These are phyloP conservation scores for Psittacara wagleri DNA, from an alignment of 2,113 vertebrate genomes.

Conservation along the genomic window DNA sequence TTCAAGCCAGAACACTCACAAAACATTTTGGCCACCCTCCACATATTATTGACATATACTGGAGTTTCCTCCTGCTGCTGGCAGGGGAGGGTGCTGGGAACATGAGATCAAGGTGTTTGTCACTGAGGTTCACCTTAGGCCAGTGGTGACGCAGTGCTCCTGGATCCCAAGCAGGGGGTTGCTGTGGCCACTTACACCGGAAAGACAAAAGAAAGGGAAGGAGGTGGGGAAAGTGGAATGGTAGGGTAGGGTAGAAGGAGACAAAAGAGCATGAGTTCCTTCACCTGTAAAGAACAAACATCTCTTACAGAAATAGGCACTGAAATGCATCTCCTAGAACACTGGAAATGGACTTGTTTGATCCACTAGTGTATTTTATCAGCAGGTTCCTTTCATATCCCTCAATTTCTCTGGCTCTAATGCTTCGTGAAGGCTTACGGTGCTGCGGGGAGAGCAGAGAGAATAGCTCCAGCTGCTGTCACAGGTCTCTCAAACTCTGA, in stretches of 20 bases:
- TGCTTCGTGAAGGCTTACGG: not conserved
- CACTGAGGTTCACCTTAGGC: not conserved
- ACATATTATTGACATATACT: slow-evolving; percentile 39
- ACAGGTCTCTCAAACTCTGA: not conserved
- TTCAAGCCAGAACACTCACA: not conserved
- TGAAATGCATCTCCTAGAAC: not conserved
- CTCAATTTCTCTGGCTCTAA: not conserved
- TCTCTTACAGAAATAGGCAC: not conserved
- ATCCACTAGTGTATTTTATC: not conserved
- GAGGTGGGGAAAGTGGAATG: not conserved
- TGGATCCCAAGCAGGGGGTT: not conserved
- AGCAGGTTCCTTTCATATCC: not conserved
- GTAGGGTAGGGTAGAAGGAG: not conserved
- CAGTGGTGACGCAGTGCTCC: not conserved
- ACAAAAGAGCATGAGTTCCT: not conserved
- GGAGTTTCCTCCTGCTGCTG: slow-evolving; percentile 11
- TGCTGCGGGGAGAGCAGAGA: not conserved
- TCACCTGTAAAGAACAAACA: not conserved
- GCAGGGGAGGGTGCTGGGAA: not conserved
- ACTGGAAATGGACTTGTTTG: not conserved
- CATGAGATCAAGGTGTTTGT: not conserved
- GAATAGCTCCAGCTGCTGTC: not conserved
- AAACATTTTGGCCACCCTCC: slow-evolving; percentile 45
- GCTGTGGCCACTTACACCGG: not conserved
- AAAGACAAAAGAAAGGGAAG: not conserved